phyloP scores from a whole-genome alignment of 2,888 invertebrate genomes.

The Mimas tiliae region DNA sequence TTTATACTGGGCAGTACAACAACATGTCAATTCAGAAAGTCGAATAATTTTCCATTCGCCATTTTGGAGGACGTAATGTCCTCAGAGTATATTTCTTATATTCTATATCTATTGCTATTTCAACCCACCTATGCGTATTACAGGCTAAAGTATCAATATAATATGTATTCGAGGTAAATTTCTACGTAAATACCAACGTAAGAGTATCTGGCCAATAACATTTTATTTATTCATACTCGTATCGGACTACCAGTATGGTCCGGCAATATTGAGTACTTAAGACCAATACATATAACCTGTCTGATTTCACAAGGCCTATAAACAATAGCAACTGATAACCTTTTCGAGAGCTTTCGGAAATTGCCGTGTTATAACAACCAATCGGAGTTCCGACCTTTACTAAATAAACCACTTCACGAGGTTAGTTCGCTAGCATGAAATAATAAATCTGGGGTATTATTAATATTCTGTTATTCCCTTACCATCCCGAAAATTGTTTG shows the following conservation, averaged over 20 bases:
- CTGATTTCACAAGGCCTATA: neutral
- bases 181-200: conserved; percentile 13
- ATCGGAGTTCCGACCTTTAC: conserved; percentile 17
- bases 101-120: neutral
- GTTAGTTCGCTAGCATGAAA: conserved; percentile 24
- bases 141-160: neutral
- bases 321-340: conserved; percentile 8
- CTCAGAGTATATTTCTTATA: no score
- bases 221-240: conserved; percentile 38
- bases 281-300: conserved; percentile 1
- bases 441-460: conserved; percentile 36
- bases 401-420: conserved; percentile 18
- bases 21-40: no score
- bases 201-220: conserved; percentile 31
- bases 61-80: no score
- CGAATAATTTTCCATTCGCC: no score
- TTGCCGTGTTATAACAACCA: conserved; percentile 16
- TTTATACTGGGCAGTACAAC: no score
- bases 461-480: conserved; percentile 32
- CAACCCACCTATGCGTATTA: neutral
- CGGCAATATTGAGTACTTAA: conserved; percentile 38
- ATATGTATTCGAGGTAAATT: conserved; percentile 2
- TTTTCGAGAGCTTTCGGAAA: conserved; percentile 20
- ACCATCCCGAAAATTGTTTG: conserved; percentile 23
- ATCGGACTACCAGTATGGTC: conserved; percentile 33